Conservation (phyloP, 2,888 invertebrate species). For the Altica lythri region DNA sequence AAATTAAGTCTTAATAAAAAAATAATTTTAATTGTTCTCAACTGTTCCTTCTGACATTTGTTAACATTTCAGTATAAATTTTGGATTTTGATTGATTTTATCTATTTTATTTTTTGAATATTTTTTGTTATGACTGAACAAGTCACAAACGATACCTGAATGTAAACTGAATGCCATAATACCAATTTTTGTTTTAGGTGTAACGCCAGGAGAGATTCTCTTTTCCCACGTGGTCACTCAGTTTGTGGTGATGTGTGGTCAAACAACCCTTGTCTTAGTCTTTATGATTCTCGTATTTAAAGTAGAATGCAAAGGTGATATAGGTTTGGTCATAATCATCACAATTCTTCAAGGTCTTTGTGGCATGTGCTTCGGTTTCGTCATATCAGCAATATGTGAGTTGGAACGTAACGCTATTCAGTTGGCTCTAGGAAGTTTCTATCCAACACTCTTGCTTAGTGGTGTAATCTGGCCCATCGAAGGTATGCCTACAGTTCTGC, state of each 20-base stretch:
- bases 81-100: no score
- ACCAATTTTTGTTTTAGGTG: conserved; percentile 69
- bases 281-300: conserved; percentile 91
- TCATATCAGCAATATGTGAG: conserved; percentile 91
- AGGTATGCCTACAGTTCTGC: conserved; percentile 82
- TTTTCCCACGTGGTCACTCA: conserved; percentile 93
- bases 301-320: conserved; percentile 87
- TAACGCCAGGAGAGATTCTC: conserved; percentile 87
- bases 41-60: no score
- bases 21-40: no score
- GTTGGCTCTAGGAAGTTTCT: conserved; percentile 90
- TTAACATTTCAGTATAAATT: no score
- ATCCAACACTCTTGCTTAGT: conserved; percentile 88
- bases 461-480: conserved; percentile 96
- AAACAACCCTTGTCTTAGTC: conserved; percentile 86
- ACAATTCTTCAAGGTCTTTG: conserved; percentile 90
- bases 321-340: conserved; percentile 80
- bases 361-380: conserved; percentile 96
- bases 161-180: no score
- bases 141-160: no score
- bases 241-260: conserved; percentile 93
- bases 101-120: no score
- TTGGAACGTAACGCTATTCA: conserved; percentile 93
- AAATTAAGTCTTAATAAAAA: no score
- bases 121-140: no score